Conservation (phyloP, 2,797 vertebrate genomes). For the Pipistrellus pipistrellus region DNA sequence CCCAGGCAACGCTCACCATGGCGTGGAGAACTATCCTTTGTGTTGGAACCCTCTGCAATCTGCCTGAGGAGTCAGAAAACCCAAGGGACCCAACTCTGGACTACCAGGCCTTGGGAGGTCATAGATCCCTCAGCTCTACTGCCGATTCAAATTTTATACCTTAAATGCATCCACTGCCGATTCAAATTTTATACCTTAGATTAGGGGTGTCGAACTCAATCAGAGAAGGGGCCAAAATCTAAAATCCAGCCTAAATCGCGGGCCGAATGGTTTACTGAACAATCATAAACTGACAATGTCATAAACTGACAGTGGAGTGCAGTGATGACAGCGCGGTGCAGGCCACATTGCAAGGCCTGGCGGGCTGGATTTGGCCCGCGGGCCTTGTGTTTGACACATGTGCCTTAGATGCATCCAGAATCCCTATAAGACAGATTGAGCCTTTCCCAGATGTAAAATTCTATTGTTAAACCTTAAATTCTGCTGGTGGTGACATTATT, state of each 20-base stretch:
- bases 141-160: neutral
- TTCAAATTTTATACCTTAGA: too few relatives aligned
- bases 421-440: neutral
- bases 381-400: too few relatives aligned
- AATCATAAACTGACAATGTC: too few relatives aligned
- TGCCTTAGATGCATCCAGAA: neutral
- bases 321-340: too few relatives aligned
- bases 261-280: too few relatives aligned
- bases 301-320: too few relatives aligned
- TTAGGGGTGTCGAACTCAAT: too few relatives aligned
- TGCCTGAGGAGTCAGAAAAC: neutral
- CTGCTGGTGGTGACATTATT: neutral
- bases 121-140: neutral
- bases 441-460: neutral
- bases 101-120: neutral
- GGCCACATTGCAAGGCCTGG: too few relatives aligned
- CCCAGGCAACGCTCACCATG: neutral
- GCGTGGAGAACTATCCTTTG: neutral
- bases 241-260: too few relatives aligned
- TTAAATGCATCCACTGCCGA: neutral
- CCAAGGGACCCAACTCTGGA: neutral
- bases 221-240: too few relatives aligned
- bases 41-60: neutral
- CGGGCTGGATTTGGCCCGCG: too few relatives aligned
- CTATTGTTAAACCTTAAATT: slow-evolving; percentile 27